Conservation (phyloP, 2,797 vertebrate species). For the Hafferia zeledoni region DNA sequence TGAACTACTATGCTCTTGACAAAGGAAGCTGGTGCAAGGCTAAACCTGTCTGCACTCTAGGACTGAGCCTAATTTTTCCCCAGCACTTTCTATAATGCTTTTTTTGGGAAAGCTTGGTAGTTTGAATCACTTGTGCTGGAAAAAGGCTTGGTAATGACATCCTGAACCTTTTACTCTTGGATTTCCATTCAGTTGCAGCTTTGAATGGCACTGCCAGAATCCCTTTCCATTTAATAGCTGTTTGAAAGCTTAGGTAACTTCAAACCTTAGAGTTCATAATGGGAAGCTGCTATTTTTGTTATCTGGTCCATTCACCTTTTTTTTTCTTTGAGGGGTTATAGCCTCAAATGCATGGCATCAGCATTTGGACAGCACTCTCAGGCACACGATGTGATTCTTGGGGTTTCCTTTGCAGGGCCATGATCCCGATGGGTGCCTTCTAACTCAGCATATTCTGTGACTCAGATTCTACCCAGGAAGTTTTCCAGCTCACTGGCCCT, state of each 20-base stretch:
- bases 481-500: neutral
- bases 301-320: neutral
- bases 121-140: neutral
- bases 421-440: neutral
- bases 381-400: neutral
- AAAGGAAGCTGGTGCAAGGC: neutral
- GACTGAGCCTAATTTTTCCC: neutral
- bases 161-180: neutral
- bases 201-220: neutral
- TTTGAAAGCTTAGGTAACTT: neutral
- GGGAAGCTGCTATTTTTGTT: neutral
- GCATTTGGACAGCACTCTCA: neutral
- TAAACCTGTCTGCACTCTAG: neutral
- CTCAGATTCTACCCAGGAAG: neutral
- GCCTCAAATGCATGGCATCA: neutral
- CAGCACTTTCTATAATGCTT: neutral
- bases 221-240: neutral
- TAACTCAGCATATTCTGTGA: neutral
- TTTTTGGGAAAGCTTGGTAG: neutral
- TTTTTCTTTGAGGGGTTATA: neutral
- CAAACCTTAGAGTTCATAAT: neutral
- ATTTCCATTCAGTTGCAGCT: neutral
- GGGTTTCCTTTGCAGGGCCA: neutral
- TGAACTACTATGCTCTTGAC: neutral
- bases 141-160: neutral